Evolutionary conservation across 2,888 invertebrate genomes (phyloP).

Genomic region (Thymelicus lineola): DNA sequence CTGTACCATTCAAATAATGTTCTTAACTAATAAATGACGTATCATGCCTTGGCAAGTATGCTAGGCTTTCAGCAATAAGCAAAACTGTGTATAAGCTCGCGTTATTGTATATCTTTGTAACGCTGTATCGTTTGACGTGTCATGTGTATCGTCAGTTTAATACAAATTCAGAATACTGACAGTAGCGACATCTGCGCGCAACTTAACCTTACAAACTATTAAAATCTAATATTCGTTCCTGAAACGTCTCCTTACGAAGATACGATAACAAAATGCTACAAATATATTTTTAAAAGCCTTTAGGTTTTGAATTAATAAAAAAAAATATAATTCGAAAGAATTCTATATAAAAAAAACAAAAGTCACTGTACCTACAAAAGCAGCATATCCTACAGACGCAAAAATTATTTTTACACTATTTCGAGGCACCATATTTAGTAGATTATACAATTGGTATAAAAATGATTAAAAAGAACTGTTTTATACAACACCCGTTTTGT

Average conservation of each 20-base stretch:
- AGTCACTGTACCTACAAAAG: constrained; percentile 59
- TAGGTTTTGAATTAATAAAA: constrained; percentile 2
- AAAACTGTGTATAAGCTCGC: constrained; percentile 7
- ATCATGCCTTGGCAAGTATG: not conserved
- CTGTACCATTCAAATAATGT: too few species aligned
- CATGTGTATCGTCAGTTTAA: too few species aligned
- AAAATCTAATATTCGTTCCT: not conserved
- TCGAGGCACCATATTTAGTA: constrained; percentile 76
- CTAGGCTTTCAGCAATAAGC: constrained; percentile 1
- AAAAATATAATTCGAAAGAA: constrained; percentile 6
- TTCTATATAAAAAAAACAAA: constrained; percentile 25
- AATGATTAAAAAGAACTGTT: constrained; percentile 77
- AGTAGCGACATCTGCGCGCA: not conserved
- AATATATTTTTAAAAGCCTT: constrained; percentile 20
- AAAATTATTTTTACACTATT: constrained; percentile 76
- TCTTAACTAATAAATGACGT: too few species aligned
- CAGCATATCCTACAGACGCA: constrained; percentile 67
- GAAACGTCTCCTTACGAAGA: not conserved
- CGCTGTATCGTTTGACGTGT: not conserved
- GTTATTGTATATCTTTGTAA: constrained; percentile 8
- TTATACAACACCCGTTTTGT: constrained; percentile 86
- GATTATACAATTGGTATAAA: constrained; percentile 74
- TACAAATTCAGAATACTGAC: not conserved
- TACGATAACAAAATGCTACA: constrained; percentile 14
- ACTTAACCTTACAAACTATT: not conserved